Base-by-base conservation (phyloP, 2,113 vertebrate species). In the Henicopernis longicauda region DNA sequence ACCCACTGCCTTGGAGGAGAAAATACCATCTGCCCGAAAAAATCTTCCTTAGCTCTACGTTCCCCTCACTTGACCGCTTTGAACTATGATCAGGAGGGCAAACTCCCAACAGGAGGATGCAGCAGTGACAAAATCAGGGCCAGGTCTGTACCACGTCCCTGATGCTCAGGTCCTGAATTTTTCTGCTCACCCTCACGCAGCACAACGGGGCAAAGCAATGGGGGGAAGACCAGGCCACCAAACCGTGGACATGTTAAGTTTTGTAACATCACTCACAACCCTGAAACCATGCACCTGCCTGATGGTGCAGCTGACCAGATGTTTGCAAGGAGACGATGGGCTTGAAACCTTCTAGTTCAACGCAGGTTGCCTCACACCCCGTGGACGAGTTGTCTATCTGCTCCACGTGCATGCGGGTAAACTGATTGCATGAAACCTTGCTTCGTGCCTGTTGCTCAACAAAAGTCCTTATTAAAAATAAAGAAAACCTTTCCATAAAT, bases 21-120 rank as follows among this genome's bases (percentile, higher is more conserved):
- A 40, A 62, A 50, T 11, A 50, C 74, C 27, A 25, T 23, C n/a
- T 40, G 12, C 3, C 45, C 0, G 0, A 6, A 7, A 1, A 50
- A 50, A 40, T 26, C 16, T 40, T 50, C n/a, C 45, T 26, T 38
- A 49, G 27, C 16, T 38, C 9, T 19, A 19, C 26, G 27, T 50
- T 63, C 45, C 29, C 36, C 29, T 63, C 59, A 9, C 36, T 32
- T 20, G 29, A 8, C n/a, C 11, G 16, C n/a, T 50, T 50, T 32
- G 21, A 50, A 32, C n/a, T 50, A 4, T 3, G 4, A 50, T 32
- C n/a, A 26, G 7, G 45, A 40, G n/a, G 44, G 27, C 45, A 42
- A 52, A 63, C 59, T 42, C 59, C 29, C 36, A 16, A 34, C 2
- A 2, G 58, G 22, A 52, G 13, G 59, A 42, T 52, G 47, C 29